These are phyloP conservation scores for Chaenodraco wilsoni DNA, from an alignment of 2,797 vertebrate species.

Conservation along the genomic window DNA sequence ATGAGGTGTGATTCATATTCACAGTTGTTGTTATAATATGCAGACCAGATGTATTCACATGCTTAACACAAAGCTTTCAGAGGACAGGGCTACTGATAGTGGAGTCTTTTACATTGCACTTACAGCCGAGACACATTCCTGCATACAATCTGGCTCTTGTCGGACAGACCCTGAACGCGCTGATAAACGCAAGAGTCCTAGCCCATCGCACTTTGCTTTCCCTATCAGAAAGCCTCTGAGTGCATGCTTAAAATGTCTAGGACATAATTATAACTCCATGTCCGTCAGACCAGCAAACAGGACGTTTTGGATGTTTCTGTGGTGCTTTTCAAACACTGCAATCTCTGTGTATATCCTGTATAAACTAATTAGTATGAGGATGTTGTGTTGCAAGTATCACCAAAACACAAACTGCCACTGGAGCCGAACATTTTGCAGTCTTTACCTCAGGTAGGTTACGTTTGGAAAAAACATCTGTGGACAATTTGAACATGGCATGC, in stretches of 20 bases:
- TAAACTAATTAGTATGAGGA: not conserved
- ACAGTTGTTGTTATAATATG: not conserved
- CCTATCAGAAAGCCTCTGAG: constrained; percentile 45
- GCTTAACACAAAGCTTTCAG: constrained; percentile 49
- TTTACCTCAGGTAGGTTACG: constrained; percentile 35
- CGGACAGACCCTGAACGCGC: constrained; percentile 53
- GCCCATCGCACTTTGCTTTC: constrained; percentile 53
- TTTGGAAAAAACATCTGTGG: constrained; percentile 67
- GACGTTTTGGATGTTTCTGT: not conserved
- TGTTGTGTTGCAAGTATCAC: constrained; percentile 4
- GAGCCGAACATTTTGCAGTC: constrained; percentile 22
- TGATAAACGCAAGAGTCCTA: constrained; percentile 71
- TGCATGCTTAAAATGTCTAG: constrained; percentile 50
- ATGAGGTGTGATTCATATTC: constrained; percentile 1
- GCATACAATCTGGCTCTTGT: constrained; percentile 72
- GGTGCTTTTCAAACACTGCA: constrained; percentile 7
- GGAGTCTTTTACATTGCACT: constrained; percentile 53
- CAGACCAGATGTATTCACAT: constrained; percentile 2
- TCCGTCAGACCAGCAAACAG: constrained; percentile 3
- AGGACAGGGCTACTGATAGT: constrained; percentile 54
- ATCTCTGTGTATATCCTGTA: not conserved
- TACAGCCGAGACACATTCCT: constrained; percentile 73
- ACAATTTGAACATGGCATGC: constrained; percentile 64
- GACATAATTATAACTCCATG: constrained; percentile 33
- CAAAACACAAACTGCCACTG: constrained; percentile 30